Percentiles rank a stretch among this genome's conserved stretches.
These are phyloP conservation scores for Drosophila anomelani DNA, from an alignment of 2,888 invertebrate genomes.

Conservation along the genomic window DNA sequence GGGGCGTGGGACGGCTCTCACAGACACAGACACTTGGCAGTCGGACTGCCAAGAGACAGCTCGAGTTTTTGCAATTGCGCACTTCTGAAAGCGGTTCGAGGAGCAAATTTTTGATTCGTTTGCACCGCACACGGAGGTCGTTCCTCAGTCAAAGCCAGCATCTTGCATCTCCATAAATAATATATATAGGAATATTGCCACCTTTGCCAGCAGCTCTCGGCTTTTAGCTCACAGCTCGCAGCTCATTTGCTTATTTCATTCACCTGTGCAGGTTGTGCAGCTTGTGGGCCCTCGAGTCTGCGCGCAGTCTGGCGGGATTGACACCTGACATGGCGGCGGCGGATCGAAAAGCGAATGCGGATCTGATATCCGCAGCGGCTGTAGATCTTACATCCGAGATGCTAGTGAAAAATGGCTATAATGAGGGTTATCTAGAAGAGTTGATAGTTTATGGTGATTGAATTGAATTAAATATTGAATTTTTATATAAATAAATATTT, in stretches of 20 bases:
- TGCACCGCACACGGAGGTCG: conserved; percentile 55
- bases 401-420: not conserved
- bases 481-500: no score
- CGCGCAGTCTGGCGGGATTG: conserved; percentile 53
- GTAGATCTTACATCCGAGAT: conserved; percentile 3
- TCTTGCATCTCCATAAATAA: conserved; percentile 54
- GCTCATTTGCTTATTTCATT: conserved; percentile 73
- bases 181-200: conserved; percentile 43
- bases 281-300: conserved; percentile 22
- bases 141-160: conserved; percentile 11
- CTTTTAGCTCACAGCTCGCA: conserved; percentile 48
- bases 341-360: conserved; percentile 28
- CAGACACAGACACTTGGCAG: conserved; percentile 26
- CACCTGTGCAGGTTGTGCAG: conserved; percentile 28
- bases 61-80: conserved; percentile 75
- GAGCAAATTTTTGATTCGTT: conserved; percentile 63
- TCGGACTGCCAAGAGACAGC: conserved; percentile 56
- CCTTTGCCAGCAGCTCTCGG: conserved; percentile 25
- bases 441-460: not conserved
- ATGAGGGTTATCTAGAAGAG: not conserved
- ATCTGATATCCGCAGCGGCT: conserved; percentile 11
- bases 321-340: conserved; percentile 66
- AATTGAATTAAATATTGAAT: no score
- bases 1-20: conserved; percentile 22
- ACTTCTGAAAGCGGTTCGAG: conserved; percentile 68